A percentile compares a stretch with the other conserved stretches of the same genome.
Evolutionary conservation across 2,888 invertebrate genomes (phyloP).

Genomic region (Amphipoea lucens): DNA sequence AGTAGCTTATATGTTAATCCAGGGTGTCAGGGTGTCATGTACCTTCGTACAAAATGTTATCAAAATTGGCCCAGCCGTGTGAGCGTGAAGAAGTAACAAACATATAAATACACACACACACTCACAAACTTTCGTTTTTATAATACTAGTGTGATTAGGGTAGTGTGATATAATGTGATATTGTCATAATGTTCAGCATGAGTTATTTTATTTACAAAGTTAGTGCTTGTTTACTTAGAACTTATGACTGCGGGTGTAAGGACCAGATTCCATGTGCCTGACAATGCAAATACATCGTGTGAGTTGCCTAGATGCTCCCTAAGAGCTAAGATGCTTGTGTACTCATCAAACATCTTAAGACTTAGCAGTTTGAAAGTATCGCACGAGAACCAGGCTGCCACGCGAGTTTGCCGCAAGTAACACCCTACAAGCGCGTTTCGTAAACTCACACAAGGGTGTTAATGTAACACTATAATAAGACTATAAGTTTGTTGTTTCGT

Average conservation of each 20-base stretch:
- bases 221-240: neutral
- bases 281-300: neutral
- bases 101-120: no score
- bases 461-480: neutral
- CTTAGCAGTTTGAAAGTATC: conserved; percentile 3
- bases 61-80: no score
- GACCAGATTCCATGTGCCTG: no score
- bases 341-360: neutral
- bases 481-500: neutral
- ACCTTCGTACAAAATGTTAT: no score
- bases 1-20: no score
- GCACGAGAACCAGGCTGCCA: neutral
- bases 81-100: no score
- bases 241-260: neutral
- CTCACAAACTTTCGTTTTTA: no score
- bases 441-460: neutral
- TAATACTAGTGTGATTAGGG: no score
- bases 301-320: neutral
- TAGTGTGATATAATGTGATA: no score
- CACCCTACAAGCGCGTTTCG: neutral
- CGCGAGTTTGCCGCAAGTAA: neutral
- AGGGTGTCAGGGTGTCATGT: no score
- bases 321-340: neutral
- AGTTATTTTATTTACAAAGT: neutral
- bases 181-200: neutral